Conservation (phyloP, 2,797 vertebrate genomes). For the Ceryle rudis region DNA sequence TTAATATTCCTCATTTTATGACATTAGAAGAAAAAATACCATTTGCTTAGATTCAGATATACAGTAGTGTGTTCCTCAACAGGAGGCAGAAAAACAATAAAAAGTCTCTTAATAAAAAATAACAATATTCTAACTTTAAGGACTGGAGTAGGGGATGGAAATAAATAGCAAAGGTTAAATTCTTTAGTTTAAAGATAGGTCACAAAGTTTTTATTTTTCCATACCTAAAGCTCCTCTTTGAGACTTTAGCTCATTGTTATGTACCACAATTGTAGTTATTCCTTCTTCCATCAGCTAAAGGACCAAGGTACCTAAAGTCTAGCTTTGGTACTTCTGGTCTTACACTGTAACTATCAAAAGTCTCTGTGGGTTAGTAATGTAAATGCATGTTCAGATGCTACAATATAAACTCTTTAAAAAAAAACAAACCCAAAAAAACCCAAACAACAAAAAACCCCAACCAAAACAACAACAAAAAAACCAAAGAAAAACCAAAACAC, state of each 20-base stretch:
- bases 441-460: background rate
- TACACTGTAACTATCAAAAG: background rate
- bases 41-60: background rate
- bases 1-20: background rate
- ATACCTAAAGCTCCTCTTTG: background rate
- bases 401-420: background rate
- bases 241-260: background rate
- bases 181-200: conserved; percentile 3
- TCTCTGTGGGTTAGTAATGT: background rate
- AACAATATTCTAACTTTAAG: background rate
- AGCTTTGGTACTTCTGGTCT: background rate
- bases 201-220: background rate
- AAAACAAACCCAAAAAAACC: too few relatives aligned
- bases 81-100: background rate
- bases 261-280: background rate
- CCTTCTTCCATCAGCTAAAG: background rate
- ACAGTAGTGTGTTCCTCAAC: background rate
- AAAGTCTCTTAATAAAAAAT: conserved; percentile 24
- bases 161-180: background rate
- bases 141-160: background rate
- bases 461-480: too few relatives aligned
- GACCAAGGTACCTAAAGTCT: background rate
- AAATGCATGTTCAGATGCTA: background rate
- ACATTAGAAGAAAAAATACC: background rate
- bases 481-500: too few relatives aligned